phyloP scores from a whole-genome alignment of 2,888 invertebrate genomes.

The Standfussiana lucernea region DNA sequence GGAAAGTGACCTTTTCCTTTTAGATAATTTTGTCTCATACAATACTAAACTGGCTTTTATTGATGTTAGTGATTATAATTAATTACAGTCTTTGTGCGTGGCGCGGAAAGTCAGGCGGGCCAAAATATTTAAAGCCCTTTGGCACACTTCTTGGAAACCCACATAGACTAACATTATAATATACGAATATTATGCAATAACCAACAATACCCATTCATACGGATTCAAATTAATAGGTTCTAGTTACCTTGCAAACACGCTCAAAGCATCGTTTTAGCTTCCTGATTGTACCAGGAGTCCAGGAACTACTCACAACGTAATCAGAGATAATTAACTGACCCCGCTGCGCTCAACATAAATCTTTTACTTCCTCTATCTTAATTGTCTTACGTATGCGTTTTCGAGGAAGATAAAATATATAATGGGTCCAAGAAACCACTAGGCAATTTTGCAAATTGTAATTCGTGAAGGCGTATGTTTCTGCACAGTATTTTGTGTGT shows the following conservation, averaged over 20 bases:
- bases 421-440: slow-evolving; percentile 25
- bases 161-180: too few relatives aligned
- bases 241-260: slow-evolving; percentile 25
- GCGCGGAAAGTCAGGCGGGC: too few relatives aligned
- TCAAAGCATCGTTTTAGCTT: slow-evolving; percentile 14
- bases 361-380: slow-evolving; percentile 64
- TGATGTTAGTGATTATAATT: too few relatives aligned
- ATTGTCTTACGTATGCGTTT: slow-evolving; percentile 69
- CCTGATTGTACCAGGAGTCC: slow-evolving; percentile 20
- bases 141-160: too few relatives aligned
- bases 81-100: too few relatives aligned
- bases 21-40: too few relatives aligned
- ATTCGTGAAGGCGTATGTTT: not conserved
- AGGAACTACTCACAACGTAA: slow-evolving; percentile 64
- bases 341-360: slow-evolving; percentile 62
- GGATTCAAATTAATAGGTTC: not conserved
- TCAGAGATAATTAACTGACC: slow-evolving; percentile 68
- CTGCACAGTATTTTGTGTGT: not conserved
- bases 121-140: too few relatives aligned
- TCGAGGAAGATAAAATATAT: slow-evolving; percentile 58
- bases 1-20: too few relatives aligned
- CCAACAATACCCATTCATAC: not conserved
- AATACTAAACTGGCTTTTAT: too few relatives aligned
- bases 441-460: slow-evolving; percentile 4
- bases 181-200: not conserved